These are phyloP conservation scores for Lamellibrachia satsuma DNA, from an alignment of 2,888 invertebrate genomes.

Conservation along the genomic window DNA sequence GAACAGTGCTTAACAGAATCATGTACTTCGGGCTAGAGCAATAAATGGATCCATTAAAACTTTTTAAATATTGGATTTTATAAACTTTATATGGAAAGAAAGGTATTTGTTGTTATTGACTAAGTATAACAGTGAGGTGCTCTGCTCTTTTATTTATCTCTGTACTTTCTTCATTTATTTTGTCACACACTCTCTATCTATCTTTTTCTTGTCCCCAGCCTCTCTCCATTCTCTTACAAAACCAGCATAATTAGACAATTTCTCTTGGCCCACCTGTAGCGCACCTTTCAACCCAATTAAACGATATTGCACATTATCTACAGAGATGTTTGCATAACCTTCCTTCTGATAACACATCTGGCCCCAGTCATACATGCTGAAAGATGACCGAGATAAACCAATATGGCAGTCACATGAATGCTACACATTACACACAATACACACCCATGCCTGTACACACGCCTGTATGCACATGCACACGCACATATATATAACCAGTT, in stretches of 20 bases:
- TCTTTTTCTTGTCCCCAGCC: background rate
- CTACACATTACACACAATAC: background rate
- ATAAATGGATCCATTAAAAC: no score
- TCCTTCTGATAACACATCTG: background rate
- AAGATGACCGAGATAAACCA: background rate
- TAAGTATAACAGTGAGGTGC: no score
- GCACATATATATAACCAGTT: no score
- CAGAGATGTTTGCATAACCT: background rate
- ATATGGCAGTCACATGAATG: background rate
- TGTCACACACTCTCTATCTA: background rate
- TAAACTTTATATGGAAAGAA: no score
- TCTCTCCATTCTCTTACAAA: background rate
- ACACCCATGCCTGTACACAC: no score
- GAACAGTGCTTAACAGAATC: no score
- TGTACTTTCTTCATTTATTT: background rate
- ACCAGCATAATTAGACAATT: background rate
- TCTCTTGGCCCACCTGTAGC: background rate
- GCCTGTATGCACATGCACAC: no score
- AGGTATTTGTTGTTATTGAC: no score
- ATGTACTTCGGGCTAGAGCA: no score
- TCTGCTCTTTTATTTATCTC: background rate
- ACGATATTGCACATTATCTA: background rate
- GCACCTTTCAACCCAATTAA: background rate
- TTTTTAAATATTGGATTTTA: no score
- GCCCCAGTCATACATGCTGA: no score